Conservation (phyloP, 2,888 invertebrate species). For the Scaptomyza polygonia region DNA sequence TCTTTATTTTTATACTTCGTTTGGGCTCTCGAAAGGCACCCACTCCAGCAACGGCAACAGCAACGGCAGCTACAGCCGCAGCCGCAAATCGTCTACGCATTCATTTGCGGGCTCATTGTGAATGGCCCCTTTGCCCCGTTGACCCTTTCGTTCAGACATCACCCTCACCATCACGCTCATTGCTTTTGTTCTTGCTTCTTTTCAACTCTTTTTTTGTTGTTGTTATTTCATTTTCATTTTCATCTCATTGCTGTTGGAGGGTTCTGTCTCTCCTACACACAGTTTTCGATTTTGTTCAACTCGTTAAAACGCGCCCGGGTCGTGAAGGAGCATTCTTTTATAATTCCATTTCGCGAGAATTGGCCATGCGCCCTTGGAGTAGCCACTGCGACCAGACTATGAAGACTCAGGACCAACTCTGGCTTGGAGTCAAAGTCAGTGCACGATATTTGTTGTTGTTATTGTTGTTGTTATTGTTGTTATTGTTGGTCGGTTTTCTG, state of each 20-base stretch:
- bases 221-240: slow-evolving; percentile 75
- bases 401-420: slow-evolving; percentile 17
- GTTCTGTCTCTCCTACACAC: slow-evolving; percentile 53
- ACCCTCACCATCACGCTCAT: slow-evolving; percentile 63
- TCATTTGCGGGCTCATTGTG: slow-evolving; percentile 82
- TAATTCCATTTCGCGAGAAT: slow-evolving; percentile 83
- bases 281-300: slow-evolving; percentile 77
- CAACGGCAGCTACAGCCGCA: slow-evolving; percentile 5
- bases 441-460: slow-evolving; percentile 29
- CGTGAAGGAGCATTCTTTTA: slow-evolving; percentile 77
- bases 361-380: slow-evolving; percentile 79
- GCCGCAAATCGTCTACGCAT: slow-evolving; percentile 68
- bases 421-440: slow-evolving; percentile 35
- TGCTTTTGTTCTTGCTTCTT: slow-evolving; percentile 58
- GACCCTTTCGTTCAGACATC: slow-evolving; percentile 28
- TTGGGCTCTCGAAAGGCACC: slow-evolving; percentile 50
- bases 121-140: slow-evolving; percentile 33
- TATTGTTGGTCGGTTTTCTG: slow-evolving; percentile 24
- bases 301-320: slow-evolving; percentile 81
- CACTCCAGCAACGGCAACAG: slow-evolving; percentile 36
- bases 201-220: slow-evolving; percentile 40
- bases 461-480: neutral
- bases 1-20: slow-evolving; percentile 4
- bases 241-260: slow-evolving; percentile 67
- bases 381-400: slow-evolving; percentile 46